Base-by-base conservation (phyloP, 2,113 vertebrate genomes). In the Damaliscus lunatus region DNA sequence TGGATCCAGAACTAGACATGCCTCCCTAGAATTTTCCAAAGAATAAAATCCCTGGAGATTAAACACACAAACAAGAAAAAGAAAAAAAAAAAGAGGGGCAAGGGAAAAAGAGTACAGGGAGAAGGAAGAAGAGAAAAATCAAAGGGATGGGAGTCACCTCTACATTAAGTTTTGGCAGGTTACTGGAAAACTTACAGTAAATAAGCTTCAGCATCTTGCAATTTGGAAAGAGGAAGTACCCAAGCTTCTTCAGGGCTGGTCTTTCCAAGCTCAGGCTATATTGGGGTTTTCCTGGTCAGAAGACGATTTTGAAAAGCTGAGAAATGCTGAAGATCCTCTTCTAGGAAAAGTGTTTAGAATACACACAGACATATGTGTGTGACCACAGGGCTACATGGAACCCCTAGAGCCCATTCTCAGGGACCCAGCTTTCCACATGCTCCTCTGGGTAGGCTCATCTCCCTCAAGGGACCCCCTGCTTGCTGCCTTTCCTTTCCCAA, bases 11-110 rank as follows among this genome's bases (percentile, higher is more conserved):
- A 83, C 14, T 29, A 90, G 33, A 88, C 27, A 27, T 71, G 53
- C 85, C n/a, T 80, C 52, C 59, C 50, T 21, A 92, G 74, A 86
- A 90, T 87, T 92, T 94, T 92, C 85, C 78, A 59, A 91, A 84
- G 33, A 95, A 91, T 23, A 96, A 91, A 96, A 90, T 74, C 23
- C 48, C 80, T 85, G 43, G 55, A 83, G 78, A 31, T 36, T 46
- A 92, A 33, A 92, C 67, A 94, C 80, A 91, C 15, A 74, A 91
- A 92, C 21, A 81, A 43, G 60, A 74, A 87, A 71, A n/a, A 43
- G 2, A 40, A 40, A 80, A 90, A 80, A 40, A 33, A 67, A 5
- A 0, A 71, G 62, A 15, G 25, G 25, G 25, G 74, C 23, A 14
- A 77, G 71, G 25, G 36, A 14, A 77, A 40, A 11, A 29, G 8